Evolutionary conservation across 2,113 vertebrate genomes (phyloP).

Genomic region (Uropsilus gracilis): DNA sequence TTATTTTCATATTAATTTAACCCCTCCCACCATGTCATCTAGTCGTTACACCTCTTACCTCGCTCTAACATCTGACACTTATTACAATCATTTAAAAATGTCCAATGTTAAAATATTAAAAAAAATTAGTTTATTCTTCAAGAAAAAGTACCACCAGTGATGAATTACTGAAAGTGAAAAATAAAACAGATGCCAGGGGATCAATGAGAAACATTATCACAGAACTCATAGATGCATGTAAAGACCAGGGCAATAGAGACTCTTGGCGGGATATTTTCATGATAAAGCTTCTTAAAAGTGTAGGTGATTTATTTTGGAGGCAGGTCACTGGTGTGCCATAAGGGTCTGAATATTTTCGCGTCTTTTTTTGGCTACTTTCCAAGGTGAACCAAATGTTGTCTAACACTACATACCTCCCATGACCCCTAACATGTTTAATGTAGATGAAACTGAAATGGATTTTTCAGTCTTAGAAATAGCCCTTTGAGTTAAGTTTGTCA

Average conservation of each 20-base stretch:
- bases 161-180: slow-evolving; percentile 72
- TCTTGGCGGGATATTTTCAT: slow-evolving; percentile 25
- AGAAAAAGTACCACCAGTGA: slow-evolving; percentile 87
- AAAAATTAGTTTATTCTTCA: slow-evolving; percentile 83
- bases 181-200: slow-evolving; percentile 72
- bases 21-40: slow-evolving; percentile 55
- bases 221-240: background rate
- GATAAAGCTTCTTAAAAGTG: background rate
- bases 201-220: slow-evolving; percentile 59
- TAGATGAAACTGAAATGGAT: slow-evolving; percentile 49
- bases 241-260: slow-evolving; percentile 53
- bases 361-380: slow-evolving; percentile 75
- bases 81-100: slow-evolving; percentile 79
- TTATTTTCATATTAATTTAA: slow-evolving; percentile 83
- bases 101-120: slow-evolving; percentile 73
- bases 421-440: background rate
- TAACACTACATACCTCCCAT: background rate
- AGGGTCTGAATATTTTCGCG: slow-evolving; percentile 43
- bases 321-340: slow-evolving; percentile 51
- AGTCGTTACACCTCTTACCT: slow-evolving; percentile 69
- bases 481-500: slow-evolving; percentile 74
- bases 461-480: slow-evolving; percentile 65
- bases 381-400: slow-evolving; percentile 69
- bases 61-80: slow-evolving; percentile 73
- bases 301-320: slow-evolving; percentile 42